A percentile compares a stretch with the other conserved stretches of the same genome.
Conservation (phyloP, 2,113 vertebrate genomes). For the Pteruthius melanotis region DNA sequence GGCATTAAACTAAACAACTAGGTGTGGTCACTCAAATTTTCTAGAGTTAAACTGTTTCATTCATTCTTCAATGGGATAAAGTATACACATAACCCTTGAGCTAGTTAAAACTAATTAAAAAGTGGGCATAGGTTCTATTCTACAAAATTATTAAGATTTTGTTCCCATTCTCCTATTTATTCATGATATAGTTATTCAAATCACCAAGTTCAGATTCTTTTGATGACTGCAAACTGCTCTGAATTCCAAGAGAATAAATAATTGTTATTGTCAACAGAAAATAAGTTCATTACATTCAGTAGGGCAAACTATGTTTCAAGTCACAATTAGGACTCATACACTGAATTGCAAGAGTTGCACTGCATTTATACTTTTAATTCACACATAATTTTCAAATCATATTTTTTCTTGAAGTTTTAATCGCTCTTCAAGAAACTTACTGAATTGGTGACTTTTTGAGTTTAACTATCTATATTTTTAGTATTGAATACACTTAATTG, state of each 20-base stretch:
- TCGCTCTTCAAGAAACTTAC: background rate
- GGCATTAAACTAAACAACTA: background rate
- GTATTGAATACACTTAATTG: background rate
- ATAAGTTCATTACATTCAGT: background rate
- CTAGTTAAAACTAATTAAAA: conserved; percentile 1
- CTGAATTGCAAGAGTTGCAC: background rate
- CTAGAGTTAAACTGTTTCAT: background rate
- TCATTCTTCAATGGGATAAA: background rate
- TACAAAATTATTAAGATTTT: background rate
- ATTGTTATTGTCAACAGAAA: background rate
- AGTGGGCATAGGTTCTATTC: background rate
- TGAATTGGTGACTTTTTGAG: background rate
- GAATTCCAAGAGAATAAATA: background rate
- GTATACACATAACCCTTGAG: background rate
- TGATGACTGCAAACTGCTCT: background rate
- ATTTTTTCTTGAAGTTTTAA: background rate
- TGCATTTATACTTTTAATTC: background rate
- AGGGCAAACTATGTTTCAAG: background rate
- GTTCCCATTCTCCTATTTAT: background rate
- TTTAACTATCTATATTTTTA: background rate
- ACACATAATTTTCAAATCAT: background rate
- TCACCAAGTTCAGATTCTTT: background rate
- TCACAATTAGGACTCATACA: background rate
- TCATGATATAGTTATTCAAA: background rate
- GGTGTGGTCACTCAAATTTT: background rate